Conservation (phyloP, 2,888 invertebrate species). For the Tuta absoluta region DNA sequence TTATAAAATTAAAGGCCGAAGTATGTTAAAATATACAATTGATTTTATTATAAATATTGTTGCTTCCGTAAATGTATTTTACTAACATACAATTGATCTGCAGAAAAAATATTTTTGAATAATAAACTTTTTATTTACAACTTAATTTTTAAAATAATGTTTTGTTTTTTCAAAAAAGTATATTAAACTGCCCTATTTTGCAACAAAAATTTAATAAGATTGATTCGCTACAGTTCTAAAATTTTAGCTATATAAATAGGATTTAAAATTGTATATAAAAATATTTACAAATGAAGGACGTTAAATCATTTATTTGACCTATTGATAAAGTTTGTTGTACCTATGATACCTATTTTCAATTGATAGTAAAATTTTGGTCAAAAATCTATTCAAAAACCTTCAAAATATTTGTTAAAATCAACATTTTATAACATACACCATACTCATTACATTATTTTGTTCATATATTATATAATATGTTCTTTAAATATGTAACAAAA, state of each 20-base stretch:
- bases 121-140: too few relatives aligned
- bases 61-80: too few relatives aligned
- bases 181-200: too few relatives aligned
- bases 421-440: not conserved
- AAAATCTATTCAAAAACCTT: slow-evolving; percentile 10
- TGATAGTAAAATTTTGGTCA: slow-evolving; percentile 15
- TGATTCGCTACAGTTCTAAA: slow-evolving; percentile 1
- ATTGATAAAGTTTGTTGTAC: slow-evolving; percentile 45
- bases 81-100: too few relatives aligned
- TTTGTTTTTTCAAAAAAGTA: too few relatives aligned
- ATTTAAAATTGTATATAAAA: slow-evolving; percentile 60
- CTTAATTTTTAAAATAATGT: too few relatives aligned
- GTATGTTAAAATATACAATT: too few relatives aligned
- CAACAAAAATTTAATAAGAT: too few relatives aligned
- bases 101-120: too few relatives aligned
- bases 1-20: too few relatives aligned
- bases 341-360: not conserved
- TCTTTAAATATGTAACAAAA: not conserved
- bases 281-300: slow-evolving; percentile 60
- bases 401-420: not conserved
- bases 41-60: too few relatives aligned
- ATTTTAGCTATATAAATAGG: slow-evolving; percentile 38
- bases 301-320: slow-evolving; percentile 52
- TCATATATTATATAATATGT: not conserved
- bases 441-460: too few relatives aligned